Evolutionary conservation across 2,113 vertebrate species (phyloP), one percentile per base, ranked within the genome.

Genomic region (Phyllostomus hastatus): DNA sequence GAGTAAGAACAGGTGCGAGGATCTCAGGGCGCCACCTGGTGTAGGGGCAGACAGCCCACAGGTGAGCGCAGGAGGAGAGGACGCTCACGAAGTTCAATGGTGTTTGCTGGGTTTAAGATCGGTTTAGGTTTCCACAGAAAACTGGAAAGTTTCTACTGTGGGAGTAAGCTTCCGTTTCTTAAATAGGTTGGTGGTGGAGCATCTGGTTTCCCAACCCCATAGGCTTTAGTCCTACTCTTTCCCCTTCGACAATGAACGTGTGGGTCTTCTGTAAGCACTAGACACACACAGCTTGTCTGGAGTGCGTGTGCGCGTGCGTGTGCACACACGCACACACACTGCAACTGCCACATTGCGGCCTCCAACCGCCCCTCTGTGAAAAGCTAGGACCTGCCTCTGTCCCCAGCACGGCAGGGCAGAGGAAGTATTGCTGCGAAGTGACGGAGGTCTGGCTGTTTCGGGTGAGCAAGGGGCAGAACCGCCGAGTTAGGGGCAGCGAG

Each of bases 241-340:
- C 11, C 35, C 11, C 61, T 76, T 72, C 33, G 10, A 52, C 14
- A 28, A 52, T 61, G 72, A 95, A 24, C 50, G 10, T 88, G 52
- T 79, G 48, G 11, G 59, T 66, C 20, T 81, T 52, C 35, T 10
- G 8, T 67, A 69, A 66, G 75, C 2, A 2, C n/a, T 57, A 64
- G 38, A 81, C 28, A 72, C 69, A 46, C 31, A 28, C 52, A 38
- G 57, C 54, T 43, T 59, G 57, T 59, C 22, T 59, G 57, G 57
- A 9, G 9, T 7, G 17, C 52, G 15, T 12, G 15, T 16, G 15
- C 26, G 1, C 1, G 5, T 19, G 1, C 14, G 11, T 12, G 2
- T 8, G 4, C 50, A 31, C 17, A 35, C 86, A n/a, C 80, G 43
- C 76, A 43, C 41, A 14, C 35, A 19, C 19, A 9, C 24, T 3